Base-by-base conservation (phyloP, 2,888 invertebrate genomes). In the Drosophila incognita region DNA sequence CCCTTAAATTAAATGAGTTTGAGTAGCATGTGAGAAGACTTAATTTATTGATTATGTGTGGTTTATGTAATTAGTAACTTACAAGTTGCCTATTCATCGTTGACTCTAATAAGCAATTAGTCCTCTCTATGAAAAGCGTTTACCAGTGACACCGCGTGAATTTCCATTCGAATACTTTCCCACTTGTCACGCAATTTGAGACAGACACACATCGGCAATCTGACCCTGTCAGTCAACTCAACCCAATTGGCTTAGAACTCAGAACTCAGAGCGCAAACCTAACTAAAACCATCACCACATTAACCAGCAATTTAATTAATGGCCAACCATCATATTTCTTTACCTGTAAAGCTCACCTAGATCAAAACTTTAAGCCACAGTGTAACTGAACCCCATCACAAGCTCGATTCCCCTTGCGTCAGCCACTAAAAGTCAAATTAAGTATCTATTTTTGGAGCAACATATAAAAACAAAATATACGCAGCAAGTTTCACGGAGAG, bases 401-500 rank as follows among this genome's bases (percentile, higher is more conserved):
- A 38, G 57, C 53, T 59, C 49, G 56, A 66, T 46, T 74, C 57
- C 68, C 63, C 65, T 35, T 33, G 66, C 60, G 36, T 61, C 66
- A 74, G 53, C 56, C 63, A 66, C 75, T 66, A 82, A 87, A 84
- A 87, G 83, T 83, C 87, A 84, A 84, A 87, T 84, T 84, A 87
- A 83, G 82, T 87, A 75, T 84, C 84, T 83, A 84, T 84, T 84
- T 84, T 80, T 82, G 78, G 84, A 74, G 82, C 67, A 54, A 60
- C 69, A 64, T 79, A 58, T 70, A 79, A 73, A 77, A 76, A 31
- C 31, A 31, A 81, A 86, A 83, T 79, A 71, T 67, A 62, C 42
- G 35, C n/a, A 13, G 31, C 29, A 15, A 15, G 24, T n/a, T 46
- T 7, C 46, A 8, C 15, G 46, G 13, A 3, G 11, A 13, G 40